Evolutionary conservation across 64 coral and sea anemone genomes (phyloP), one percentile per base, ranked within the genome.

Genomic region (Exaiptasia diaphana): DNA sequence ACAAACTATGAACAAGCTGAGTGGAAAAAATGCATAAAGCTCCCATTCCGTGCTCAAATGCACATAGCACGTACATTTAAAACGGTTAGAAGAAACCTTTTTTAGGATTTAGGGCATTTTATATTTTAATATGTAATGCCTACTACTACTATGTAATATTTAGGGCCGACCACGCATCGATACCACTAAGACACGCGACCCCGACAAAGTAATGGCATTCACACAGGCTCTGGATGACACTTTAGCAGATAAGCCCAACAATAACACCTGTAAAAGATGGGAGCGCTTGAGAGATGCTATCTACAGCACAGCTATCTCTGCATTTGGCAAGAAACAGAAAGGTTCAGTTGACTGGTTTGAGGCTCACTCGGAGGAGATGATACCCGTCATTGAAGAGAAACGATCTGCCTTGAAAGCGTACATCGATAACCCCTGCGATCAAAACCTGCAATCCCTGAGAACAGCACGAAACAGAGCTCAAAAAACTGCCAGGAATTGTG

Each of bases 331-430:
- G 46, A 83, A 86, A 26, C 57, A 12, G 5, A 29, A 50, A 20
- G 61, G 9, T 31, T 41, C 11, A 26, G 69, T 52, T 11, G 69
- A 75, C 55, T 85, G 48, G 64, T 71, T 60, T 27, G 53, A 85
- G 14, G 67, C 53, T 17, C 2, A 74, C 27, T 34, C 26, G n/a
- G 33, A 1, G 4, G 14, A 56, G 68, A 30, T 86, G 9, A 7
- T 10, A 39, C 71, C 83, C 25, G 32, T 79, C 44, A 67, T 87
- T 7, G 74, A 78, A n/a, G 62, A 24, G 12, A 87, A 70, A 31
- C 38, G 73, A 17, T 67, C 33, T 6, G 85, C 49, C 43, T 23
- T 35, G 5, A 17, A 11, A 7, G 62, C 42, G 2, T 42, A 68
- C 21, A 78, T 34, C 33, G 48, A 45, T n/a, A 41, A 57, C 38